phyloP scores from a whole-genome alignment of 1,140 invertebrate species.

The Brachionus plicatilis region DNA sequence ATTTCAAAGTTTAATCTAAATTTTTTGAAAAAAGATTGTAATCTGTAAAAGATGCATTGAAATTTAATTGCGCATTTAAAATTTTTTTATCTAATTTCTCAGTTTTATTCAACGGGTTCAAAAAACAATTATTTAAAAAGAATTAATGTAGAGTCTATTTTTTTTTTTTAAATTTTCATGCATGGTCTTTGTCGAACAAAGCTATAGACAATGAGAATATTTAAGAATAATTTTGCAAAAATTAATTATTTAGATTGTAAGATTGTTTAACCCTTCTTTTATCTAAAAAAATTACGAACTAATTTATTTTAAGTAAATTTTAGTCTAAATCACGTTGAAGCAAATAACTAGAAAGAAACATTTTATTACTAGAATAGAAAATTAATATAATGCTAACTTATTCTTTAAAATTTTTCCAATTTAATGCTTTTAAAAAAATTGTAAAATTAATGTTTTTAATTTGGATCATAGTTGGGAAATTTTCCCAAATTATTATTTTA shows the following conservation, averaged over 20 bases:
- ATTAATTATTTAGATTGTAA: background rate
- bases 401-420: background rate
- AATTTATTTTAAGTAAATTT: background rate
- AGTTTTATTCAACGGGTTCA: no score
- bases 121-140: no score
- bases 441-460: background rate
- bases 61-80: no score
- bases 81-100: no score
- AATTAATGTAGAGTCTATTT: no score
- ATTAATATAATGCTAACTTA: background rate
- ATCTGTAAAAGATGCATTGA: no score
- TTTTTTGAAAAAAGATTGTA: no score
- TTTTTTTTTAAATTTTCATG: no score
- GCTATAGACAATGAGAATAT: background rate
- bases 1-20: no score
- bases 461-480: background rate
- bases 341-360: background rate
- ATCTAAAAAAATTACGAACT: background rate
- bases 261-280: background rate
- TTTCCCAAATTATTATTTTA: background rate
- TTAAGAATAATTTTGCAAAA: background rate
- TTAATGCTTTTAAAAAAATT: background rate
- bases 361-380: background rate
- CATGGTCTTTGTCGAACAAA: no score
- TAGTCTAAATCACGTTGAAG: background rate